Conservation (phyloP, 2,797 vertebrate species). For the Corythornis leucogaster region DNA sequence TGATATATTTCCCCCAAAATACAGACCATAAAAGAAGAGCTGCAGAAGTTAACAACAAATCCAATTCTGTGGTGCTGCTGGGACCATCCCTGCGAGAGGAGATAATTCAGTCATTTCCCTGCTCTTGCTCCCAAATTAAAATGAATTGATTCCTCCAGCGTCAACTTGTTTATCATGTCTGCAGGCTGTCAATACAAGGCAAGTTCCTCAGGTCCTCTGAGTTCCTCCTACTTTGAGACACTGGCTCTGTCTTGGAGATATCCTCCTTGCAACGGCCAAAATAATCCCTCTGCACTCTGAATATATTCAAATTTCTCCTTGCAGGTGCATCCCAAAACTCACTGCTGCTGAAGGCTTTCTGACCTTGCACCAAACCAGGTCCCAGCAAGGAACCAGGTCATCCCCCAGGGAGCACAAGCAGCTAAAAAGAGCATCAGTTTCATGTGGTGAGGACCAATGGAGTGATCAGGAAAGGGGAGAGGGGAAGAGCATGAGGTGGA, state of each 20-base stretch:
- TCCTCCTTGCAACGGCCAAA: not conserved
- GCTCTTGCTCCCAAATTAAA: slow-evolving; percentile 1
- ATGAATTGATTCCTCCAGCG: not conserved
- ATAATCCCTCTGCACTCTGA: not conserved
- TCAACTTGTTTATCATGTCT: not conserved
- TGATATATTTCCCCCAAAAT: not conserved
- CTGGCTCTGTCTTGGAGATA: not conserved
- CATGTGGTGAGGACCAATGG: not conserved
- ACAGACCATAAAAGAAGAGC: not conserved
- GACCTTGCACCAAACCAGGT: not conserved
- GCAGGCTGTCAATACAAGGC: not conserved
- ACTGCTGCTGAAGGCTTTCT: not conserved
- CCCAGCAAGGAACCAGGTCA: not conserved
- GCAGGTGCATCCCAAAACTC: not conserved
- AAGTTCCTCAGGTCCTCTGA: not conserved
- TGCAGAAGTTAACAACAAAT: slow-evolving; percentile 11
- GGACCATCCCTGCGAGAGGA: not conserved
- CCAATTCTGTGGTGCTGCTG: not conserved
- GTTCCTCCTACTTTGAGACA: not conserved
- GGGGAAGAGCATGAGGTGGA: not conserved
- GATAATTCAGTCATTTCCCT: slow-evolving; percentile 7
- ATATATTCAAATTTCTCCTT: not conserved
- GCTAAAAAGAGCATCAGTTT: rapidly evolving
- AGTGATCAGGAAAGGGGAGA: not conserved
- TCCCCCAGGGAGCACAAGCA: not conserved